phyloP scores from a whole-genome alignment of 1,140 invertebrate genomes.

The Bilobella aurantiaca region DNA sequence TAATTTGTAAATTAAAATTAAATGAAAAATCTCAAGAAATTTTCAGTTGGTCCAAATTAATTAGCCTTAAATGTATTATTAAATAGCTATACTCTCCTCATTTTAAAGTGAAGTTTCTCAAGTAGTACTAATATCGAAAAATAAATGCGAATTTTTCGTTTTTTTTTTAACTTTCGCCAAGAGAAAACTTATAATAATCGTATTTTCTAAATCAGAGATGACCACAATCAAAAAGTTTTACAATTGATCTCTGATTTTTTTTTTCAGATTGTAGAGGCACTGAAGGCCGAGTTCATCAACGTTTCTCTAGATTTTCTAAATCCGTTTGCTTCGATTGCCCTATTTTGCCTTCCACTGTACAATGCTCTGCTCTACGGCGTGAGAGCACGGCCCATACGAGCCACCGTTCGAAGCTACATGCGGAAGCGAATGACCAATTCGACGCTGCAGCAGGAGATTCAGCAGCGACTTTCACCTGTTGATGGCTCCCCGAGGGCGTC shows the following conservation, averaged over 20 bases:
- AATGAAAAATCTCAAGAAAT: too few relatives aligned
- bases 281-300: constrained; percentile 16
- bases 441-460: constrained; percentile 34
- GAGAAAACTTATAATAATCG: too few relatives aligned
- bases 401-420: constrained; percentile 33
- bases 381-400: constrained; percentile 31
- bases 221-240: too few relatives aligned
- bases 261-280: constrained; percentile 13
- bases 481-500: constrained; percentile 32
- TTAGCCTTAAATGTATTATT: too few relatives aligned
- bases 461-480: constrained; percentile 34
- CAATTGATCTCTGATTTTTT: background rate
- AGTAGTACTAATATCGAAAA: too few relatives aligned
- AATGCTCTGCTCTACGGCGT: constrained; percentile 32
- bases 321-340: constrained; percentile 24
- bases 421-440: constrained; percentile 34
- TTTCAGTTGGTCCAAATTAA: too few relatives aligned
- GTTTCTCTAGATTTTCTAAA: constrained; percentile 21
- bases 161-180: too few relatives aligned
- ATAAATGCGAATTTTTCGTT: too few relatives aligned
- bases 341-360: constrained; percentile 29
- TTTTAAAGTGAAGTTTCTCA: too few relatives aligned
- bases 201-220: too few relatives aligned
- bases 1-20: too few relatives aligned
- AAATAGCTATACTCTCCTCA: too few relatives aligned